Base-by-base conservation (phyloP, 2,797 vertebrate species). In the Menidia menidia region DNA sequence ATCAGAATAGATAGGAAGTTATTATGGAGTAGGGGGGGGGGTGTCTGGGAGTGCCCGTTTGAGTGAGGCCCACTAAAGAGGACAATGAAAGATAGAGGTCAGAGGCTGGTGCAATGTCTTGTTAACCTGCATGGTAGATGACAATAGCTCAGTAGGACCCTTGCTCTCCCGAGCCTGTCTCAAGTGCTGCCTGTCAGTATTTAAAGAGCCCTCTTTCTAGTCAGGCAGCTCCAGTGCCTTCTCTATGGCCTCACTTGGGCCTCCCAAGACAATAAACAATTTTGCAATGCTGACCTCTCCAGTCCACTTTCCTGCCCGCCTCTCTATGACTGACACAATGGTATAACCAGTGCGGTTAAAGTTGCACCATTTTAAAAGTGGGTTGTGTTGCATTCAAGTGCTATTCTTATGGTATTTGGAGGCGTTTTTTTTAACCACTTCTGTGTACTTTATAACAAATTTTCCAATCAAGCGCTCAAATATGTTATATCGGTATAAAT, bases 81-180 rank as follows among this genome's bases (percentile, higher is more conserved):
- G 62, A 78, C 60, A 72, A 53, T 73, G 75, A 84, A 83, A 80
- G 79, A 58, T 75, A 50, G 78, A 69, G 83, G 85, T 84, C 75
- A 78, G 74, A 83, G 80, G 64, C 73, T 56, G 71, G 12, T 74
- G 71, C 78, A 53, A 67, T 56, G 78, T 71, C 88, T 90, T 88
- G 91, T 92, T 92, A 92, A 91, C 90, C 87, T 90, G 90, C 64
- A 71, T 80, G 77, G 57, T 61, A 65, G 64, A 16, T 43, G 68
- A 92, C 88, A 92, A 92, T 83, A 75, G 87, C 87, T 68, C 89
- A 76, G 84, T 74, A 81, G 89, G 90, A 89, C 82, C 89, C 87
- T 80, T 88, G 83, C 78, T 50, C 83, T 87, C 83, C 76, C 56
- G 53, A 87, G 73, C 32, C 84, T 63, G 77, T 82, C 83, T 92